Percentiles rank a stretch among this genome's conserved stretches.
phyloP scores from a whole-genome alignment of 2,888 invertebrate species.

The Drosophila anomalata region DNA sequence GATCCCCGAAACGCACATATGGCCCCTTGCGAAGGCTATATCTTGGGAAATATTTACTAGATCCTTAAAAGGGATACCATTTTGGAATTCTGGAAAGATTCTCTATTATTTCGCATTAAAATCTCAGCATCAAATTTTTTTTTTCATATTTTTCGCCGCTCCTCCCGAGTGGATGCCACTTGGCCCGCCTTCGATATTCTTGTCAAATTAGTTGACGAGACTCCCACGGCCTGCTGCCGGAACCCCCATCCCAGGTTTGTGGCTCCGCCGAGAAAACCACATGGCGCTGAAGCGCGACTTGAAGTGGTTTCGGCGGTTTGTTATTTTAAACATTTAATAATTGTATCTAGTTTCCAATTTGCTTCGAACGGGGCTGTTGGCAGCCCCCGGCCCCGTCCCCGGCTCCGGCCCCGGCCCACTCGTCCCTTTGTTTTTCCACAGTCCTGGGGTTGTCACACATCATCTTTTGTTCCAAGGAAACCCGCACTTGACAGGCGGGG shows the following conservation, averaged over 20 bases:
- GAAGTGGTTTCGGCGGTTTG: constrained; percentile 57
- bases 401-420: neutral
- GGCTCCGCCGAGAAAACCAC: constrained; percentile 6
- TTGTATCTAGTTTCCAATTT: constrained; percentile 74
- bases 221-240: constrained; percentile 41
- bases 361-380: constrained; percentile 14
- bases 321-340: constrained; percentile 78
- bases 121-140: neutral
- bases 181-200: neutral
- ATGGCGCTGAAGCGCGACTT: constrained; percentile 69
- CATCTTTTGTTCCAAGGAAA: constrained; percentile 63
- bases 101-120: neutral
- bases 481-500: constrained; percentile 71
- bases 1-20: too few species aligned
- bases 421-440: constrained; percentile 1
- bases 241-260: constrained; percentile 1
- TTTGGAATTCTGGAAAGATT: too few species aligned
- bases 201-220: constrained; percentile 41
- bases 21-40: neutral
- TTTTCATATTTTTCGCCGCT: neutral
- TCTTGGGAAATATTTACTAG: neutral
- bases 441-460: constrained; percentile 37
- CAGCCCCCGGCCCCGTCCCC: too few species aligned
- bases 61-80: neutral
- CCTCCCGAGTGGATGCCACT: neutral